Conservation (phyloP, 2,113 vertebrate species). For the Erythrocercus mccallii region DNA sequence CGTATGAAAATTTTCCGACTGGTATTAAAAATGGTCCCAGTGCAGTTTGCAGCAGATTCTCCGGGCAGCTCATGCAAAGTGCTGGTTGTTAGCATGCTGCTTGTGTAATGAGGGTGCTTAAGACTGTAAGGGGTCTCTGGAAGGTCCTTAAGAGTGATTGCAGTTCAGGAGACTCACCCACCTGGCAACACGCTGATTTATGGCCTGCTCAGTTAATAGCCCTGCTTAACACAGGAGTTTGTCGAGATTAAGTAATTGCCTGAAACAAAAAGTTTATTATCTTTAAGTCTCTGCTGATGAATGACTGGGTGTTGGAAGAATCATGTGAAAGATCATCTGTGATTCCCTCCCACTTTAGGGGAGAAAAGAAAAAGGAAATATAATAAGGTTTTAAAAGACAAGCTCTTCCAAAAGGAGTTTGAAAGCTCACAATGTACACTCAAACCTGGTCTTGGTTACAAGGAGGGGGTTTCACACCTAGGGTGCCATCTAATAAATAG, state of each 20-base stretch:
- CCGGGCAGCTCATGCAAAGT: slow-evolving; percentile 22
- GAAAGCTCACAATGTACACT: neutral
- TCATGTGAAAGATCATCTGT: slow-evolving; percentile 72
- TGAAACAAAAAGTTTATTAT: slow-evolving; percentile 86
- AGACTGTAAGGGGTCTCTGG: slow-evolving; percentile 77
- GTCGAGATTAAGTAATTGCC: slow-evolving; percentile 88
- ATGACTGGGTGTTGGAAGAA: slow-evolving; percentile 72
- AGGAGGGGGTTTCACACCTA: neutral
- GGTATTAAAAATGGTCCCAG: slow-evolving; percentile 72
- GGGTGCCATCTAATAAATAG: neutral
- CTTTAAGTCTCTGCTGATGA: slow-evolving; percentile 81
- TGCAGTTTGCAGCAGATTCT: slow-evolving; percentile 28
- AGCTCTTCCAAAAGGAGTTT: neutral
- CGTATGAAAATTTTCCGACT: slow-evolving; percentile 61
- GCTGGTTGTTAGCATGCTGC: slow-evolving; percentile 79
- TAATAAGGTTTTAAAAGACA: slow-evolving; percentile 20
- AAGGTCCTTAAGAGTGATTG: slow-evolving; percentile 80
- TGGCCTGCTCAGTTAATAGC: slow-evolving; percentile 80
- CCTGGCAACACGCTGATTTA: slow-evolving; percentile 84
- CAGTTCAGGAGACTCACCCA: slow-evolving; percentile 81
- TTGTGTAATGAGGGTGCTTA: slow-evolving; percentile 84
- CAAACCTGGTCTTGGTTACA: neutral
- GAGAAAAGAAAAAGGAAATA: neutral
- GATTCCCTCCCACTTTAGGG: slow-evolving; percentile 52
- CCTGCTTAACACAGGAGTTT: slow-evolving; percentile 83